Evolutionary conservation across 2,113 vertebrate species (phyloP).

Genomic region (Podarcis muralis): DNA sequence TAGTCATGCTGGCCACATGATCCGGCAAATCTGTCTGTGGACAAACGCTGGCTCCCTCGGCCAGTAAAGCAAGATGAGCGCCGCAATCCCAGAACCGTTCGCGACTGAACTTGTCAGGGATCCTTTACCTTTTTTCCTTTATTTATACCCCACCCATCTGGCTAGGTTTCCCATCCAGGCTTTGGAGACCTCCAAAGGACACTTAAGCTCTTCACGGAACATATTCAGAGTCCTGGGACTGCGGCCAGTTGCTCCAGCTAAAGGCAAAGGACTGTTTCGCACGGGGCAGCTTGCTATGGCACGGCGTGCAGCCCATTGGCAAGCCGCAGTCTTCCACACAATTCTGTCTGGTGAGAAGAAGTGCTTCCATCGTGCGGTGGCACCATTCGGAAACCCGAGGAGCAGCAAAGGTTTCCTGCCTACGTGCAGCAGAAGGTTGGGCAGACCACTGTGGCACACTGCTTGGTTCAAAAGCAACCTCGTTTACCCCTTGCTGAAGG

Average conservation of each 20-base stretch:
- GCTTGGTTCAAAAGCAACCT: neutral
- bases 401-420: neutral
- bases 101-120: too few species aligned
- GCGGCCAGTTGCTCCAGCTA: neutral
- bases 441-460: neutral
- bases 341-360: neutral
- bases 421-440: neutral
- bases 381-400: neutral
- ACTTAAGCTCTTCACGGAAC: neutral
- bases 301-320: too few species aligned
- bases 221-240: neutral
- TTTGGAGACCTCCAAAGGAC: neutral
- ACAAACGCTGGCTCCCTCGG: too few species aligned
- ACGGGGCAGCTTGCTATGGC: too few species aligned
- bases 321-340: neutral
- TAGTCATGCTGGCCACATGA: too few species aligned
- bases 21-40: too few species aligned
- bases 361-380: neutral
- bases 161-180: too few species aligned
- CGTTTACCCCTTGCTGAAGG: too few species aligned
- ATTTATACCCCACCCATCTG: too few species aligned
- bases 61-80: too few species aligned
- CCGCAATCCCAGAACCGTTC: rapidly evolving
- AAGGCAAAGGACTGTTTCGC: neutral
- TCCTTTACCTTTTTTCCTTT: too few species aligned